Evolutionary conservation across 2,797 vertebrate species (phyloP), one percentile per base, ranked within the genome.

Genomic region (Danio jaintianensis): DNA sequence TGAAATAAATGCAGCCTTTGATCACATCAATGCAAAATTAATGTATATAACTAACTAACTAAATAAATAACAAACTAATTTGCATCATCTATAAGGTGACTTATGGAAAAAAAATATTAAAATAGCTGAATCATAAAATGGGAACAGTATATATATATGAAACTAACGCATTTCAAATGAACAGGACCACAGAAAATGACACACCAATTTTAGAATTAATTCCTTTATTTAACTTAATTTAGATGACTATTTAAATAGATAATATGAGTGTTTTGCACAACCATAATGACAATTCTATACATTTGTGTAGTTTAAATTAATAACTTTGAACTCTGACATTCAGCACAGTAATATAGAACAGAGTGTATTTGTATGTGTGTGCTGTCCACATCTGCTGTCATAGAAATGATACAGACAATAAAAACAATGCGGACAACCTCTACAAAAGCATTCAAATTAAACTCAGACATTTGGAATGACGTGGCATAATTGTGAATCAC

Each of bases 391-490:
- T 18, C 29, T 47, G 50, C 13, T 50, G 13, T n/a, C 4, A 38
- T 3, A 58, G 9, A 18, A 7, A 4, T n/a, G 22, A 67, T 9
- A 48, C 7, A 5, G 48, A 53, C 36, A n/a, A 22, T 62, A 47
- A 59, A 59, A 67, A 47, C 50, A 20, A 75, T n/a, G 36, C 9
- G 8, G 36, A 69, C 63, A n/a, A 79, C 48, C 47, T 20, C 10
- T 42, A 11, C 36, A 43, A 79, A 62, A 79, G 15, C 13, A 6
- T 43, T 43, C 7, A 56, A 71, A 56, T 43, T 16, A 3, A 56
- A 22, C 16, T 40, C 64, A 48, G 45, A 22, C 13, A 69, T 52
- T 38, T 52, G 29, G 40, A 72, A 72, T 20, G 53, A 16, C 43
- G 2, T 52, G 16, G 52, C 13, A 69, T 12, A 56, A 20, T 6